phyloP scores from a whole-genome alignment of 53 echinoderm and acorn worm genomes.

The Astropecten irregularis region DNA sequence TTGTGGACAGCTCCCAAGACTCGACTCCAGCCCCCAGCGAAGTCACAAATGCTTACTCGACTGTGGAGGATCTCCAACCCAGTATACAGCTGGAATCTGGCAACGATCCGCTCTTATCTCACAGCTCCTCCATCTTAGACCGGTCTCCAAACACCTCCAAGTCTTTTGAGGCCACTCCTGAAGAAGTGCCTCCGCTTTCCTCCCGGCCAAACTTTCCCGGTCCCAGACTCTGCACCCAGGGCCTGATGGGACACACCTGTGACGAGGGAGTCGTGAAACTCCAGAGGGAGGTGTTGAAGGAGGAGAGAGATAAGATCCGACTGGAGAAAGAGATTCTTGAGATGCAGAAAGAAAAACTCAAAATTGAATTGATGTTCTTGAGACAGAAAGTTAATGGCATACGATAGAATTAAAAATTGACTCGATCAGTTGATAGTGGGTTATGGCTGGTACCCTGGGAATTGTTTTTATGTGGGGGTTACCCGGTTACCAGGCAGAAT shows the following conservation, averaged over 20 bases:
- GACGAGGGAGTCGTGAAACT: constrained; percentile 24
- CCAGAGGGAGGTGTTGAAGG: constrained; percentile 26
- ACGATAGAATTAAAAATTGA: background rate
- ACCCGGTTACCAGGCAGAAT: too few relatives aligned
- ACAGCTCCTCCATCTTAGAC: too few relatives aligned
- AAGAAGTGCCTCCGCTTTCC: background rate
- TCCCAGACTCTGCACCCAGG: background rate
- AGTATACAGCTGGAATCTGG: too few relatives aligned
- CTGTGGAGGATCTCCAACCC: too few relatives aligned
- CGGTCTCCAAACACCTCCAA: background rate
- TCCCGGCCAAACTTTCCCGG: background rate
- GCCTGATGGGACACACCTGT: constrained; percentile 2
- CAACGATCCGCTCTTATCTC: too few relatives aligned
- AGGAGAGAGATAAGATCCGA: constrained; percentile 53
- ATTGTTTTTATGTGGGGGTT: too few relatives aligned
- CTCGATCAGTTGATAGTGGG: too few relatives aligned
- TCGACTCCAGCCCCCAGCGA: background rate
- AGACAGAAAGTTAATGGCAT: constrained; percentile 18
- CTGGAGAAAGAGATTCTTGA: constrained; percentile 44
- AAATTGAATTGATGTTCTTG: constrained; percentile 32
- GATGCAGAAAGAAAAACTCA: constrained; percentile 48
- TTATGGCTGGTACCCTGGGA: too few relatives aligned
- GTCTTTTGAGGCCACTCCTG: background rate
- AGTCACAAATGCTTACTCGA: too few relatives aligned
- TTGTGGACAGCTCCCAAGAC: background rate